Evolutionary conservation across 2,797 vertebrate species (phyloP).

Genomic region (Sebastes itinus): DNA sequence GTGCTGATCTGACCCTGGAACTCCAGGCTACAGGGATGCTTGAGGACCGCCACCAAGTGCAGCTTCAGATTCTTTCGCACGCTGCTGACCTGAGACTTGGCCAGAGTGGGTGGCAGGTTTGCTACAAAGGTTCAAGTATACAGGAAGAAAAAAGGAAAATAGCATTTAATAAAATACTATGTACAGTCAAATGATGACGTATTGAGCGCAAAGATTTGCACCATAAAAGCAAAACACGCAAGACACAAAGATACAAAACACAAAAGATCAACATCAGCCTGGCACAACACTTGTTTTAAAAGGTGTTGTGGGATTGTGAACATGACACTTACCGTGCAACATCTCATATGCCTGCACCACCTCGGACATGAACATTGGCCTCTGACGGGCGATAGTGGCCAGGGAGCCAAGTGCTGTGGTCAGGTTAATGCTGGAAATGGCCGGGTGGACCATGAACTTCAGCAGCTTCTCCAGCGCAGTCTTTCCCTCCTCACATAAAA

Average conservation of each 20-base stretch:
- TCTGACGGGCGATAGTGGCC: slow-evolving; percentile 91
- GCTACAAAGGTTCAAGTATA: slow-evolving; percentile 70
- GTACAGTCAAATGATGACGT: neutral
- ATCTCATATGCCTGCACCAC: slow-evolving; percentile 96
- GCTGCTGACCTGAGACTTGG: slow-evolving; percentile 97
- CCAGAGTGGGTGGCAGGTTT: slow-evolving; percentile 93
- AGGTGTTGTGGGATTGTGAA: neutral
- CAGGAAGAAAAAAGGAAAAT: neutral
- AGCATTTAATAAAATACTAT: neutral
- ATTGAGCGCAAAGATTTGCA: neutral
- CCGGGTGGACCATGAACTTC: slow-evolving; percentile 96
- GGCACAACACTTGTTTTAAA: neutral
- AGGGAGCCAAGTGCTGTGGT: slow-evolving; percentile 92
- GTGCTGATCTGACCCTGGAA: slow-evolving; percentile 95
- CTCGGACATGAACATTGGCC: slow-evolving; percentile 97
- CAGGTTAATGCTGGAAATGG: slow-evolving; percentile 97
- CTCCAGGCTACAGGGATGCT: slow-evolving; percentile 90
- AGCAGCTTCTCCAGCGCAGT: slow-evolving; percentile 91
- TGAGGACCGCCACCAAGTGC: slow-evolving; percentile 91
- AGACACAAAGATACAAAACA: no score
- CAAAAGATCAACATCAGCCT: no score
- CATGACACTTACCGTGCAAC: slow-evolving; percentile 87
- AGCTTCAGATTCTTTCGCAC: slow-evolving; percentile 96
- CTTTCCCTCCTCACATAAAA: slow-evolving; percentile 90
- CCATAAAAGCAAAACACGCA: neutral